phyloP scores from a whole-genome alignment of 1,140 invertebrate genomes.

The Ostrea denselamellosa region DNA sequence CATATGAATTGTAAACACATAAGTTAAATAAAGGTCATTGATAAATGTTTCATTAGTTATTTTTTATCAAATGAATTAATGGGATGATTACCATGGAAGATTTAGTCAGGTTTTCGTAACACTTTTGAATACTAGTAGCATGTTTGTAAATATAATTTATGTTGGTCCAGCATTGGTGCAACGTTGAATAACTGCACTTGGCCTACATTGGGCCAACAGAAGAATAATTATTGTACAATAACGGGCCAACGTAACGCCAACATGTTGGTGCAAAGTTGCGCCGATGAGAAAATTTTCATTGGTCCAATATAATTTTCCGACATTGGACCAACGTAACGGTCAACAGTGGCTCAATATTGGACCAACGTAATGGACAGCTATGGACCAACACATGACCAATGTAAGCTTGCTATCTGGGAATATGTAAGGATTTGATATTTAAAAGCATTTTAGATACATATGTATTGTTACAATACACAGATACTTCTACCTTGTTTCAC shows the following conservation, averaged over 20 bases:
- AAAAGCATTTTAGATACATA: too few relatives aligned
- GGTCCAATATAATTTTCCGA: background rate
- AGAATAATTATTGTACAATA: background rate
- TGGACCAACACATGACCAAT: too few relatives aligned
- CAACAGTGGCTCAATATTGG: constrained; percentile 1
- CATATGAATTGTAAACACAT: background rate
- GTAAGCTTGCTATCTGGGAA: too few relatives aligned
- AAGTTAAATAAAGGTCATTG: background rate
- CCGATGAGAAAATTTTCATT: background rate
- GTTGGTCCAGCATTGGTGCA: background rate
- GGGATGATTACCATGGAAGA: too few relatives aligned
- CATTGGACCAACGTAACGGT: background rate
- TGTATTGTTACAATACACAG: too few relatives aligned
- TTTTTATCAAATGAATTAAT: too few relatives aligned
- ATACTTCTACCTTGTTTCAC: too few relatives aligned
- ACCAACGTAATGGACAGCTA: too few relatives aligned
- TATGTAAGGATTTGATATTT: too few relatives aligned
- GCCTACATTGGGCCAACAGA: background rate
- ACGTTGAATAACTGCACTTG: background rate
- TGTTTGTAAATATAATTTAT: too few relatives aligned
- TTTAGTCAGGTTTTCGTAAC: too few relatives aligned
- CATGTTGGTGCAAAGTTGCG: constrained; percentile 12
- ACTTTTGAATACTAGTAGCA: too few relatives aligned
- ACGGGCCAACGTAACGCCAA: constrained; percentile 15
- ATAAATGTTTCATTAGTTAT: background rate